Base-by-base conservation (phyloP, 2,888 invertebrate species). In the Plebejus melissa region DNA sequence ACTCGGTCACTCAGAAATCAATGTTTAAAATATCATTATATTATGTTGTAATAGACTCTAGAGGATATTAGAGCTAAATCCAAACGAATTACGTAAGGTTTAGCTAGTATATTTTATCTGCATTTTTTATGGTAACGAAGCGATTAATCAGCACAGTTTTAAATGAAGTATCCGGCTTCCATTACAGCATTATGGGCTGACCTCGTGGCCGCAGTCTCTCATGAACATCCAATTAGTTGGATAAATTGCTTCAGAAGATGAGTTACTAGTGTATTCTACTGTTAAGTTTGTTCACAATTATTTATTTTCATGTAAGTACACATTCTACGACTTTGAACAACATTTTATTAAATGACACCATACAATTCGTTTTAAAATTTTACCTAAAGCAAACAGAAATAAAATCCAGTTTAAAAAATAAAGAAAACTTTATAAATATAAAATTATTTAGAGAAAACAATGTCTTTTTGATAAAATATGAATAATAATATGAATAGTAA, bases 141-240 rank as follows among this genome's bases (percentile, higher is more conserved):
- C 57, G 32, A 78, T 76, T 78, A 72, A 78, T 80, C 76, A 80
- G 77, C 78, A 80, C 80, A 79, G 78, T 81, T 81, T 81, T 82
- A 82, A 85, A 80, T 81, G 80, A 82, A 85, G 81, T 81, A 87
- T 83, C 77, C 78, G 74, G 75, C 80, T 83, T 84, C 86, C 87
- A 87, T 82, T 84, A 82, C 81, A 85, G 81, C 81, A 85, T 84
- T 88, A 83, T 80, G 85, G 87, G 85, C 88, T 83, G 82, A 85
- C 85, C 85, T 82, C 76, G 79, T 77, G 87, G 86, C 87, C 87
- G 83, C 86, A 76, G 87, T 88, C 83, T 84, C 83, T 87, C 87
- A 84, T 81, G 75, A 80, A 76, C 81, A 76, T 81, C 82, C 87
- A 86, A 89, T 89, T 89, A 88, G 82, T 83, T 80, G 81, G 83